Conservation (phyloP, 1,140 invertebrate genomes). For the Cyclargus thomasi region DNA sequence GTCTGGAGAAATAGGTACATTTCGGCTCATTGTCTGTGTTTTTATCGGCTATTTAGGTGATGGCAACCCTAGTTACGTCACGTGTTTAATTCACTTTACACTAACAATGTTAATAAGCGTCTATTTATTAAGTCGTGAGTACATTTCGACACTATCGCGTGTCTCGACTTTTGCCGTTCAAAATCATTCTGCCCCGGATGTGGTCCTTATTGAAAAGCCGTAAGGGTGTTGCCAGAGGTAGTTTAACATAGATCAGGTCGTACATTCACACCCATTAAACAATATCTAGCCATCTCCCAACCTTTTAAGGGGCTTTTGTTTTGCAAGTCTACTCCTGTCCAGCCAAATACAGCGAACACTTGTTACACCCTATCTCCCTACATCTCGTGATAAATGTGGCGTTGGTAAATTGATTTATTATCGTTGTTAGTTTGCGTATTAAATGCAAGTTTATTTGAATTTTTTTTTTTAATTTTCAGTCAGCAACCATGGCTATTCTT, state of each 20-base stretch:
- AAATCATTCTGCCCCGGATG: background rate
- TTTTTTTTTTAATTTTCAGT: too few relatives aligned
- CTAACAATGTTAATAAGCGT: slow-evolving; percentile 51
- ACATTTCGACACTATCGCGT: slow-evolving; percentile 60
- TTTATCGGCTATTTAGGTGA: too few relatives aligned
- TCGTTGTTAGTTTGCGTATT: background rate
- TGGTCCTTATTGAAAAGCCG: background rate
- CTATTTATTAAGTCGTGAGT: slow-evolving; percentile 59
- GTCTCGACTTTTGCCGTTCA: slow-evolving; percentile 50
- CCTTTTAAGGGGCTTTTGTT: slow-evolving; percentile 42
- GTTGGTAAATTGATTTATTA: slow-evolving; percentile 3
- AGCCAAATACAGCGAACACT: slow-evolving; percentile 7
- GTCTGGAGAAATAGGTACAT: too few relatives aligned
- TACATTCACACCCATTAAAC: slow-evolving; percentile 54
- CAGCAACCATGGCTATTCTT: too few relatives aligned
- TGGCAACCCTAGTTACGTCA: too few relatives aligned
- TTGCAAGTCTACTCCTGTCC: slow-evolving; percentile 21
- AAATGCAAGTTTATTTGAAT: too few relatives aligned
- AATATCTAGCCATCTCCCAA: slow-evolving; percentile 60
- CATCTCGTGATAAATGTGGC: background rate
- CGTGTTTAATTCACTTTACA: slow-evolving; percentile 53
- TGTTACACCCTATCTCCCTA: background rate
- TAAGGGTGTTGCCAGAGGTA: background rate
- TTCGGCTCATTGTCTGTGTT: too few relatives aligned
- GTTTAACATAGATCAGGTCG: background rate